Evolutionary conservation across 2,797 vertebrate species (phyloP).

Genomic region (Mareca strepera): DNA sequence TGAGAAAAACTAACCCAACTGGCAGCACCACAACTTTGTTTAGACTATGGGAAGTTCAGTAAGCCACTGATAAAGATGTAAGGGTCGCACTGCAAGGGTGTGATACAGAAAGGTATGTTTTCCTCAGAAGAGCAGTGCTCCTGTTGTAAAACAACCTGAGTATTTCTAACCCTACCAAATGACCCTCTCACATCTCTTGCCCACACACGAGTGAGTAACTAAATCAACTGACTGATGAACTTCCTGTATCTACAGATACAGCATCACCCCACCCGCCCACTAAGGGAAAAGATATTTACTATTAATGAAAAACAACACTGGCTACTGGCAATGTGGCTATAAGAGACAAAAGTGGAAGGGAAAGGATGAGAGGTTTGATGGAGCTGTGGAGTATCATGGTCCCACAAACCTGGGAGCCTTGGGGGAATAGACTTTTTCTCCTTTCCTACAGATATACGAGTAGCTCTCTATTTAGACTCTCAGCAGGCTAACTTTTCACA

Average conservation of each 20-base stretch:
- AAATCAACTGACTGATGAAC: neutral
- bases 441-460: neutral
- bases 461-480: neutral
- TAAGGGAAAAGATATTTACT: neutral
- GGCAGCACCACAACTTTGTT: neutral
- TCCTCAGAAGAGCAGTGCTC: neutral
- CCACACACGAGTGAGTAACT: neutral
- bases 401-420: neutral
- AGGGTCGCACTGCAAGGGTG: no score
- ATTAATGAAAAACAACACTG: neutral
- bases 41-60: neutral
- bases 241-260: neutral
- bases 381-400: neutral
- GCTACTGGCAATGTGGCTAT: neutral
- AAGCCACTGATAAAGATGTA: neutral
- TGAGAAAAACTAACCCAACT: neutral
- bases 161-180: neutral
- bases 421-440: rapidly evolving
- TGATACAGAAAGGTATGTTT: neutral
- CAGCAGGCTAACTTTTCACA: neutral
- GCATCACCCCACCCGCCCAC: neutral
- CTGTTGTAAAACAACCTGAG: neutral
- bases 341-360: neutral
- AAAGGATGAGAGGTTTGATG: neutral
- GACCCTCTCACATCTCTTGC: neutral